A percentile compares a stretch with the other conserved stretches of the same genome.
phyloP scores from a whole-genome alignment of 1,140 invertebrate species.

The Tyrophagus putrescentiae region DNA sequence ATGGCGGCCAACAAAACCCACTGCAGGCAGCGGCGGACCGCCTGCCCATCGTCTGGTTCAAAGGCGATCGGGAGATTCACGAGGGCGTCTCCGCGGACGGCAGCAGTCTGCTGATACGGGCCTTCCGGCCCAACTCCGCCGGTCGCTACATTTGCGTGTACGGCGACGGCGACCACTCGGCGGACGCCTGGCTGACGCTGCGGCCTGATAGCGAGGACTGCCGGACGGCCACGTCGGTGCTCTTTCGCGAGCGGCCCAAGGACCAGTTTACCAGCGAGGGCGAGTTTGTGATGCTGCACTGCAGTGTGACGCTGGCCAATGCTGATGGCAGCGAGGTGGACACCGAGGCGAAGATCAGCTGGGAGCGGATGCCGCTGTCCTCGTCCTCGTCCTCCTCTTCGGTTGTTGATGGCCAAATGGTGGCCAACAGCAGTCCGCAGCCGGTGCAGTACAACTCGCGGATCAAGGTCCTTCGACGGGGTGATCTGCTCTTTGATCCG shows the following conservation, averaged over 20 bases:
- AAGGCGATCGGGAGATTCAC: slow-evolving; percentile 7
- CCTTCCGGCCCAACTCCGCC: slow-evolving; percentile 8
- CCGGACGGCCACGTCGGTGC: neutral
- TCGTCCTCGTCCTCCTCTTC: neutral
- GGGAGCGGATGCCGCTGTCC: slow-evolving; percentile 17
- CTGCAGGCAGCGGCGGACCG: too few species aligned
- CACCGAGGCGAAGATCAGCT: slow-evolving; percentile 9
- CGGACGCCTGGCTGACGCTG: slow-evolving; percentile 18
- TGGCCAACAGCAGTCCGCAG: slow-evolving; percentile 14
- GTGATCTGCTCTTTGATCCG: slow-evolving; percentile 22
- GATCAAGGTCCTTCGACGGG: slow-evolving; percentile 22
- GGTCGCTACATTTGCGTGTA: slow-evolving; percentile 23
- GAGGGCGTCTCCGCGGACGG: slow-evolving; percentile 15
- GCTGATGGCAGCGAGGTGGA: neutral
- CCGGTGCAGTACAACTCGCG: slow-evolving; percentile 9
- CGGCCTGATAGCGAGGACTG: neutral
- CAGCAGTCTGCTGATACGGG: slow-evolving; percentile 19
- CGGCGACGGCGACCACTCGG: slow-evolving; percentile 1
- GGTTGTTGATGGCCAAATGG: slow-evolving; percentile 19
- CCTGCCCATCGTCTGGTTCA: slow-evolving; percentile 20
- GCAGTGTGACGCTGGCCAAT: slow-evolving; percentile 7
- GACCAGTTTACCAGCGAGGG: slow-evolving; percentile 23
- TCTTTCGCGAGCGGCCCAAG: slow-evolving; percentile 25
- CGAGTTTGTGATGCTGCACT: slow-evolving; percentile 25
- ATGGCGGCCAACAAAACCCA: too few species aligned